A percentile compares a stretch with the other conserved stretches of the same genome.
These are phyloP conservation scores for Tetheella fluctuosa DNA, from an alignment of 2,888 invertebrate genomes.

Conservation along the genomic window DNA sequence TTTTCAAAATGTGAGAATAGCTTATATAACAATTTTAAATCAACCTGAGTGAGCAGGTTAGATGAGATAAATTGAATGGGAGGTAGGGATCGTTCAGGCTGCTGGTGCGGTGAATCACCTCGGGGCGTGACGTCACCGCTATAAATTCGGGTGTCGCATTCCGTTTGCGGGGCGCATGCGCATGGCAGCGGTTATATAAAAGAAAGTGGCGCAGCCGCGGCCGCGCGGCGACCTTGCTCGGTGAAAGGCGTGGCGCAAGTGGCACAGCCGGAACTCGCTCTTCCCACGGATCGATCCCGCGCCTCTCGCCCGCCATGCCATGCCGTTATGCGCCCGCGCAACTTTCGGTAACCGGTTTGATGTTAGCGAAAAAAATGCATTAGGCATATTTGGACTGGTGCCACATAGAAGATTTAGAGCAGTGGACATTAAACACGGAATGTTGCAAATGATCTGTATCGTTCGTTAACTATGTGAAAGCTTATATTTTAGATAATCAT, in stretches of 20 bases:
- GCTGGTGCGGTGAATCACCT: constrained; percentile 67
- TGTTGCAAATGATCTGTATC: constrained; percentile 41
- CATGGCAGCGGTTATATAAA: constrained; percentile 72
- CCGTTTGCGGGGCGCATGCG: constrained; percentile 55
- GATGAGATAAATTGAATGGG: constrained; percentile 25
- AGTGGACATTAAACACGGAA: constrained; percentile 54
- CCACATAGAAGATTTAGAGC: constrained; percentile 46
- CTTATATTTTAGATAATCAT: constrained; percentile 17
- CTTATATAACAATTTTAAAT: no score
- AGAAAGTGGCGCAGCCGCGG: constrained; percentile 83
- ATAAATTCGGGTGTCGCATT: constrained; percentile 80
- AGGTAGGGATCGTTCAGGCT: constrained; percentile 32
- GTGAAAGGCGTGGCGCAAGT: constrained; percentile 81
- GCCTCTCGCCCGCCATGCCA: constrained; percentile 54
- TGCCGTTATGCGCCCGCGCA: constrained; percentile 54
- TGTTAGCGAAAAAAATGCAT: constrained; percentile 63
- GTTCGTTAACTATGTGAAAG: constrained; percentile 27
- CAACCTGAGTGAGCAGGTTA: background rate
- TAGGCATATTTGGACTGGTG: constrained; percentile 50
- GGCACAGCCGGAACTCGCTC: constrained; percentile 80
- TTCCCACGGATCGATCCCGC: constrained; percentile 74
- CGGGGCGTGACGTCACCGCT: constrained; percentile 70
- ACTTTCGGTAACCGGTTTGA: constrained; percentile 71
- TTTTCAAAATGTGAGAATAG: no score
- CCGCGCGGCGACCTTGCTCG: constrained; percentile 79